These are phyloP conservation scores for Steinernema hermaphroditum DNA, from an alignment of 2,888 invertebrate species.

Conservation along the genomic window DNA sequence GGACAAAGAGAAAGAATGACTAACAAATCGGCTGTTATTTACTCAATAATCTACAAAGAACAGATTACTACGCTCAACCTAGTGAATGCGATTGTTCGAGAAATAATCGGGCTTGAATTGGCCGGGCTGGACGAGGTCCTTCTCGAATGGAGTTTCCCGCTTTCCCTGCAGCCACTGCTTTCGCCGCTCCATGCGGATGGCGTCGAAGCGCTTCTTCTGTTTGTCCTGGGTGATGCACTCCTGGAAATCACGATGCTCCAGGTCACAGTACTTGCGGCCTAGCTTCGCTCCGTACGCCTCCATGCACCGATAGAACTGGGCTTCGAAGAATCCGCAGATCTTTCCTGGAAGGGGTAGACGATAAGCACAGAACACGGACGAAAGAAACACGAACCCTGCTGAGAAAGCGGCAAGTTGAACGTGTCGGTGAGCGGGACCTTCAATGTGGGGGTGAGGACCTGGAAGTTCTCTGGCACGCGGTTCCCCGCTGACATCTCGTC, in stretches of 20 bases:
- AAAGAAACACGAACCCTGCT: slow-evolving; percentile 53
- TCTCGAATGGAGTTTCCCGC: slow-evolving; percentile 48
- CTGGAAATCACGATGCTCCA: slow-evolving; percentile 62
- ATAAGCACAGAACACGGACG: too few species aligned
- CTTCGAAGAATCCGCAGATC: slow-evolving; percentile 63
- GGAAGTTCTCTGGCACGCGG: slow-evolving; percentile 49
- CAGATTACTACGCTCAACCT: slow-evolving; percentile 9
- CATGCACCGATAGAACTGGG: slow-evolving; percentile 63
- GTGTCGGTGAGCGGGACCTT: slow-evolving; percentile 54
- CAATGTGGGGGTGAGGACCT: slow-evolving; percentile 49
- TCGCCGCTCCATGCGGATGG: slow-evolving; percentile 58
- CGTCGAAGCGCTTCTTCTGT: slow-evolving; percentile 45
- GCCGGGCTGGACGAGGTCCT: slow-evolving; percentile 56
- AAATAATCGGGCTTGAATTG: slow-evolving; percentile 60
- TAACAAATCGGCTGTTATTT: slow-evolving; percentile 26
- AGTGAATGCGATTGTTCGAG: slow-evolving; percentile 32
- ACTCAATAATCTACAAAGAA: slow-evolving; percentile 27
- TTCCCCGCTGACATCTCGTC: slow-evolving; percentile 56
- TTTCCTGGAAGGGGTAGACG: slow-evolving; percentile 43
- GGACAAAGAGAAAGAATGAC: not conserved
- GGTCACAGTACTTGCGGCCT: slow-evolving; percentile 64
- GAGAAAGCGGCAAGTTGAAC: slow-evolving; percentile 52
- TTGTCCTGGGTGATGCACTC: slow-evolving; percentile 62
- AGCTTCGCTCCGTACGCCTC: slow-evolving; percentile 64
- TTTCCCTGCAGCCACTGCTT: slow-evolving; percentile 61